Conservation (phyloP, 2,888 invertebrate species). For the Lochmaea capreae region DNA sequence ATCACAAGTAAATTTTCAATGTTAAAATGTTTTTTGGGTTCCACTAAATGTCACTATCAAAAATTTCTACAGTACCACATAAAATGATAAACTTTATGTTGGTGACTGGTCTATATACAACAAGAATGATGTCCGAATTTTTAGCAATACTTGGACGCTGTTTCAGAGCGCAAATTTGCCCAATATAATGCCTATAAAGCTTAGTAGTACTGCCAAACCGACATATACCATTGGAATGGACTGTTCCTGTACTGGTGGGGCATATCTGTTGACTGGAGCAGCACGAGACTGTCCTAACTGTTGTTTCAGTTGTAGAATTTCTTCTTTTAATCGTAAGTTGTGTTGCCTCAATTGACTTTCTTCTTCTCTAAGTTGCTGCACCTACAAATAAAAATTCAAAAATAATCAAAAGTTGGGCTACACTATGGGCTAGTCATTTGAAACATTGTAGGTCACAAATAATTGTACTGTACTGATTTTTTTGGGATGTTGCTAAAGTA, state of each 20-base stretch:
- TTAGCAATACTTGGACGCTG: constrained; percentile 37
- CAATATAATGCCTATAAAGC: constrained; percentile 79
- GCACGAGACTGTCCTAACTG: constrained; percentile 58
- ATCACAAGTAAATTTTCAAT: not conserved
- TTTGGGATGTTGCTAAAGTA: too few relatives aligned
- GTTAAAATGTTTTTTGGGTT: not conserved
- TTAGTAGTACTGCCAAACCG: constrained; percentile 75
- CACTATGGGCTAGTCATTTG: too few relatives aligned
- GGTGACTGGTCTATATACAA: constrained; percentile 35
- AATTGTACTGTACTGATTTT: too few relatives aligned
- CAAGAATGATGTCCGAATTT: constrained; percentile 36
- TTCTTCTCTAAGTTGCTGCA: constrained; percentile 81
- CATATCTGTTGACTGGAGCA: constrained; percentile 66
- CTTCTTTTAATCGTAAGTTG: constrained; percentile 85
- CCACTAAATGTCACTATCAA: constrained; percentile 32
- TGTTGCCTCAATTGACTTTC: constrained; percentile 85
- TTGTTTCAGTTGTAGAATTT: constrained; percentile 73
- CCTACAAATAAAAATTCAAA: constrained; percentile 62
- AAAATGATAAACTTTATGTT: constrained; percentile 23
- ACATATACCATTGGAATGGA: constrained; percentile 74
- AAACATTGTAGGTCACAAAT: too few relatives aligned
- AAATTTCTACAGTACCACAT: constrained; percentile 35
- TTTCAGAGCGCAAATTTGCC: constrained; percentile 87
- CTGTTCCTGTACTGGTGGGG: constrained; percentile 71
- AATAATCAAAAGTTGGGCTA: too few relatives aligned